Conservation (phyloP, 2,797 vertebrate species). For the Fistularia commersonii region DNA sequence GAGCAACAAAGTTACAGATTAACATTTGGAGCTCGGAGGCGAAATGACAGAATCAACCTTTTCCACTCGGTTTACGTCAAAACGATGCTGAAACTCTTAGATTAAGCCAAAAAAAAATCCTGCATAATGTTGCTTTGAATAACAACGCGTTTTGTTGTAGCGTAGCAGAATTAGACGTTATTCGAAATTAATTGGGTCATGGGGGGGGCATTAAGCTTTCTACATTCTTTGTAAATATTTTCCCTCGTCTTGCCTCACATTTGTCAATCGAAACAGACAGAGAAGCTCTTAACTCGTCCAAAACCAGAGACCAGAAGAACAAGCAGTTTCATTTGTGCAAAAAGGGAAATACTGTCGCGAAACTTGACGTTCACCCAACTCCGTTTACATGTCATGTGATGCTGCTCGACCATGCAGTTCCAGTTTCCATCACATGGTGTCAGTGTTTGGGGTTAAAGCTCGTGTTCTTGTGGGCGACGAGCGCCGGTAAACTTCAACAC, state of each 20-base stretch:
- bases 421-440: not conserved
- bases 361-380: too few species aligned
- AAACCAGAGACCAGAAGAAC: conserved; percentile 4
- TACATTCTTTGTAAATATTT: not conserved
- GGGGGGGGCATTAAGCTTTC: conserved; percentile 13
- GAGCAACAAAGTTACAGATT: too few species aligned
- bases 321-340: conserved; percentile 22
- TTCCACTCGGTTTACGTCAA: too few species aligned
- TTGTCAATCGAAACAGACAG: not conserved
- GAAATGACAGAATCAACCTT: too few species aligned
- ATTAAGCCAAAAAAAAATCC: too few species aligned
- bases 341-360: too few species aligned
- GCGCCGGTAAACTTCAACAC: too few species aligned
- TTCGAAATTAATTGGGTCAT: not conserved
- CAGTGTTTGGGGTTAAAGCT: not conserved
- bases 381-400: too few species aligned
- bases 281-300: not conserved
- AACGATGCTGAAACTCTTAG: too few species aligned
- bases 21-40: too few species aligned
- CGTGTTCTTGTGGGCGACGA: too few species aligned
- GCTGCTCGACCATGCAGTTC: too few species aligned
- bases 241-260: not conserved
- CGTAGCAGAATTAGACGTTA: conserved; percentile 9
- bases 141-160: conserved; percentile 33
- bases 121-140: conserved; percentile 1